These are phyloP conservation scores for Hydrotaea cyrtoneurina DNA, from an alignment of 2,888 invertebrate genomes.

Conservation along the genomic window DNA sequence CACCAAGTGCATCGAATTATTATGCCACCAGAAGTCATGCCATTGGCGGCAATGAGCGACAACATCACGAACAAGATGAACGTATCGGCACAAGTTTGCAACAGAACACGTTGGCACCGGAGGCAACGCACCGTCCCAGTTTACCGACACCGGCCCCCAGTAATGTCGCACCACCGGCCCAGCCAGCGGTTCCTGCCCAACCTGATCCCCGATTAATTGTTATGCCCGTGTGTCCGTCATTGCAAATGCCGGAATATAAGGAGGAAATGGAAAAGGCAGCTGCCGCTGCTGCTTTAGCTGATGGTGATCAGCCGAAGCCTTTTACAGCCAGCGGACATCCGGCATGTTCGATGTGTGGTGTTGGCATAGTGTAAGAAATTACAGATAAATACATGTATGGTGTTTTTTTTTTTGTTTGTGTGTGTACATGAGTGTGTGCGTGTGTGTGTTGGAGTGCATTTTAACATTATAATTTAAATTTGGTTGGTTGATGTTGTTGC, in stretches of 20 bases:
- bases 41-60: slow-evolving; percentile 83
- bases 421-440: slow-evolving; percentile 9
- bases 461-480: slow-evolving; percentile 34
- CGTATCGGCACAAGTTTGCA: slow-evolving; percentile 82
- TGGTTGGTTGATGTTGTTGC: background rate
- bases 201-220: slow-evolving; percentile 78
- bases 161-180: slow-evolving; percentile 54
- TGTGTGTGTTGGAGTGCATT: slow-evolving; percentile 20
- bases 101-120: slow-evolving; percentile 83
- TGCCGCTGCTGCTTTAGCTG: slow-evolving; percentile 75
- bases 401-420: slow-evolving; percentile 53
- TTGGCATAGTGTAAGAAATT: slow-evolving; percentile 80
- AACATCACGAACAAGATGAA: slow-evolving; percentile 80
- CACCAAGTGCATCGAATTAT: slow-evolving; percentile 81
- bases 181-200: slow-evolving; percentile 60
- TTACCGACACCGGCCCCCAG: slow-evolving; percentile 78
- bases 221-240: slow-evolving; percentile 78
- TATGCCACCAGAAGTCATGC: slow-evolving; percentile 90
- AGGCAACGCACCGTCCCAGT: slow-evolving; percentile 82
- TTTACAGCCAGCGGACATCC: slow-evolving; percentile 79
- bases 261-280: slow-evolving; percentile 78
- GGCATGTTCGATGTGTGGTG: slow-evolving; percentile 80
- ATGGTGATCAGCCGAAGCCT: slow-evolving; percentile 74
- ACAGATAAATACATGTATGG: slow-evolving; percentile 40
- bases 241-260: slow-evolving; percentile 78